Base-by-base conservation (phyloP, 2,797 vertebrate species). In the Novumbra hubbsi region DNA sequence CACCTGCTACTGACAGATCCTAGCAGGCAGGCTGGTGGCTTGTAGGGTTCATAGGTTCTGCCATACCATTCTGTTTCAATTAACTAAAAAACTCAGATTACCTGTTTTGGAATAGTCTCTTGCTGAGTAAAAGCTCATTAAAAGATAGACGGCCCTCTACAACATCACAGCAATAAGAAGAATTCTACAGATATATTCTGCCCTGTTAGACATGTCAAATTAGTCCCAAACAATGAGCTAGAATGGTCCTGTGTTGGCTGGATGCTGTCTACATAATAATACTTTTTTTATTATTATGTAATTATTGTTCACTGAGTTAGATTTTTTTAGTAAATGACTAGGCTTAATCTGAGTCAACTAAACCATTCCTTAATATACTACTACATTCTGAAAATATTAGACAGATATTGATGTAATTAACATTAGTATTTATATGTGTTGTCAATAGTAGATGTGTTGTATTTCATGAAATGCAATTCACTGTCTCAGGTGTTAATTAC, bases 181-280 rank as follows among this genome's bases (percentile, higher is more conserved):
- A 69, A 84, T 83, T 78, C 79, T 71, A 80, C 73, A 75, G 72
- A 83, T 81, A 80, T 24, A 72, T 81, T 81, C 80, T 79, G 73
- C 80, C 62, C 63, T 74, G 80, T 84, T 81, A 70, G 68, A 80
- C 72, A 78, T 17, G 55, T 84, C 83, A 83, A 79, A 70, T 75
- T 48, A 79, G 74, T 75, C 34, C 32, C 60, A 24, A 69, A 32
- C 80, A 80, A 75, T 72, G 79, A 64, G 76, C 73, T 63, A 72
- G 68, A 64, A 70, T 78, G 74, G 55, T 34, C 66, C 30, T 49
- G 60, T 24, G 76, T 75, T 78, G 79, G 74, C 70, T 76, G 64
- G 69, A n/a, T 68, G 57, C 65, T 32, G 72, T 30, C 57, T 77
- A 45, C 41, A 45, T 38, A 38, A 38, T 38, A 38, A 38, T 38